A percentile compares a stretch with the other conserved stretches of the same genome.
Conservation (phyloP, 2,113 vertebrate species). For the Cairina moschata region DNA sequence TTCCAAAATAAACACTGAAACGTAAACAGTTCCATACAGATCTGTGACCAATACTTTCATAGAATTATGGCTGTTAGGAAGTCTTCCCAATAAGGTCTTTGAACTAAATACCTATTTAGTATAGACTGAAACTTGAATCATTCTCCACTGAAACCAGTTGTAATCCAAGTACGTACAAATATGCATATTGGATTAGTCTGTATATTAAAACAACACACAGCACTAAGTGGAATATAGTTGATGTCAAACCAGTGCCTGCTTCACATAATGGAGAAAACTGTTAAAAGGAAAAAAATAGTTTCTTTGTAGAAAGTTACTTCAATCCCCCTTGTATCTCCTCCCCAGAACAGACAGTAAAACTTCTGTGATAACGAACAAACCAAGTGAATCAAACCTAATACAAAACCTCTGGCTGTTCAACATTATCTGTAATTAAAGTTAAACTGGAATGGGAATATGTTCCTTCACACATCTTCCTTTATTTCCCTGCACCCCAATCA, state of each 20-base stretch:
- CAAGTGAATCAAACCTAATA: conserved; percentile 28
- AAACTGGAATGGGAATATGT: conserved; percentile 31
- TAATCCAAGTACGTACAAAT: not conserved
- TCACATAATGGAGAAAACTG: not conserved
- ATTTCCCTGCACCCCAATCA: not conserved
- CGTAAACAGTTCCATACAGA: not conserved
- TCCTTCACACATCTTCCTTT: conserved; percentile 3
- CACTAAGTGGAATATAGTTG: not conserved
- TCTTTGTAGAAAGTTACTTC: not conserved
- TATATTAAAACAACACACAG: not conserved
- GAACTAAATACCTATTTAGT: not conserved
- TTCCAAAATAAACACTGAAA: not conserved
- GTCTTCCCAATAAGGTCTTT: not conserved
- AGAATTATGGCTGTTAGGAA: not conserved
- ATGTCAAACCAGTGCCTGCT: not conserved
- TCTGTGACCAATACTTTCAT: not conserved
- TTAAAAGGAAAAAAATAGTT: not conserved
- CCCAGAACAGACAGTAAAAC: not conserved
- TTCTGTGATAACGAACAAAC: not conserved
- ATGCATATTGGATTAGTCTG: not conserved
- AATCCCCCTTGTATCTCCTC: not conserved
- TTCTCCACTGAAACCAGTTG: not conserved
- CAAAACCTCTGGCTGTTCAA: not conserved
- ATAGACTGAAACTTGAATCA: not conserved
- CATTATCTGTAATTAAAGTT: conserved; percentile 46